Evolutionary conservation across 92 coral and sea anemone genomes (phyloP), one percentile per base, ranked within the genome.

Genomic region (Actinostola sp.): DNA sequence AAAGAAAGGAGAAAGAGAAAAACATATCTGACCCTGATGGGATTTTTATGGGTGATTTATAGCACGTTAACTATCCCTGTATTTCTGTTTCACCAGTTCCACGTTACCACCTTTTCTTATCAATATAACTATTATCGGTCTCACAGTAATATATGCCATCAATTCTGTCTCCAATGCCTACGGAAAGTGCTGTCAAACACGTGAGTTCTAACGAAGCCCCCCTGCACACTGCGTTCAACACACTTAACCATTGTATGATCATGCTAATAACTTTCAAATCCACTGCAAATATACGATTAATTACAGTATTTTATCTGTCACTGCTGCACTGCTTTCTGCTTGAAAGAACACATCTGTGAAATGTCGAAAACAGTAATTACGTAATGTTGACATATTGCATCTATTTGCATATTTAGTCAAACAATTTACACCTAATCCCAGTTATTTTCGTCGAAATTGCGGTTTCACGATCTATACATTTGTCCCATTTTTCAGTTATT

Each of bases 101-200:
- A n/a, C n/a, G n/a, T n/a, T n/a, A n/a, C n/a, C n/a, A n/a, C n/a
- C n/a, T n/a, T n/a, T n/a, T n/a, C n/a, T n/a, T n/a, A n/a, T n/a
- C n/a, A n/a, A n/a, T n/a, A n/a, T n/a, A n/a, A n/a, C n/a, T n/a
- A n/a, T n/a, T n/a, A n/a, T n/a, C n/a, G n/a, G n/a, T n/a, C n/a
- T n/a, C 59, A 53, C 59, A 3, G 21, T 4, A 53, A 20, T 5
- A 20, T 19, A 23, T 20, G 27, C 11, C 30, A 20, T 23, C 21
- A 2, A 7, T 20, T 15, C 29, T 9, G 63, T 57, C 19, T 57
- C 63, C 63, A 26, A 27, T 36, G 63, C 32, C 39, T 27, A 57
- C 27, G 63, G 19, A 57, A 57, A 57, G 29, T 57, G 63, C 63
- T 57, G 35, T 25, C 21, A 57, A 57, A 29, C 26, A 57, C 27